Percentiles rank a stretch among this genome's conserved stretches.
phyloP scores from a whole-genome alignment of 1,140 invertebrate species.

The Leucophenga varia region DNA sequence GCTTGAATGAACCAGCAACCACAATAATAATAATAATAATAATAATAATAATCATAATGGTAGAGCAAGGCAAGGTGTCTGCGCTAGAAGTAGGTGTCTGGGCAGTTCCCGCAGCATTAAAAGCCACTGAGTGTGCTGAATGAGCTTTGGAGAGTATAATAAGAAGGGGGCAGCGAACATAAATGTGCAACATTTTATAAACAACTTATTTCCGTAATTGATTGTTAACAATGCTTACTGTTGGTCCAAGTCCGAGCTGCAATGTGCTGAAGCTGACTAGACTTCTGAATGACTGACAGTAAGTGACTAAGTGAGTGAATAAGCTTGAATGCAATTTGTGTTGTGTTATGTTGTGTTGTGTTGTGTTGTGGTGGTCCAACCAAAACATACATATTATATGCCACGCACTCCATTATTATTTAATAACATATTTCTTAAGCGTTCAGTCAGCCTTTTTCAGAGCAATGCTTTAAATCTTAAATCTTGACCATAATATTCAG shows the following conservation, averaged over 20 bases:
- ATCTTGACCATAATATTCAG: conserved; percentile 48
- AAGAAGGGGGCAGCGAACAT: too few relatives aligned
- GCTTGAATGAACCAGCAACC: too few relatives aligned
- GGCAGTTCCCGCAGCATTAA: too few relatives aligned
- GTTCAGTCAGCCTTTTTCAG: conserved; percentile 52
- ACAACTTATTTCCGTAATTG: conserved; percentile 56
- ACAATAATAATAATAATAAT: too few relatives aligned
- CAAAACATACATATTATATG: too few relatives aligned
- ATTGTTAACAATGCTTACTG: conserved; percentile 52
- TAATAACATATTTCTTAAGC: conserved; percentile 55
- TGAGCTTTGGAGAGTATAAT: too few relatives aligned
- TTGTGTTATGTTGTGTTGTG: conserved; percentile 16
- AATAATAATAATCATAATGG: too few relatives aligned
- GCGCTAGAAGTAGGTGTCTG: too few relatives aligned
- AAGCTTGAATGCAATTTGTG: not conserved
- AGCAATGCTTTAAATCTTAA: conserved; percentile 26
- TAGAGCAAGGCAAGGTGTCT: too few relatives aligned
- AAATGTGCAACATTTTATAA: conserved; percentile 46
- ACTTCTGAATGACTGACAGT: not conserved
- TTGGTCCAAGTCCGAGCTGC: conserved; percentile 18
- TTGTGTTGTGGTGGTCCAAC: conserved; percentile 48
- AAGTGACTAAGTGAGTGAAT: too few relatives aligned
- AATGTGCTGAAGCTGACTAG: conserved; percentile 9
- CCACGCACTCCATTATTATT: conserved; percentile 54
- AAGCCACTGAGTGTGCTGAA: too few relatives aligned